A percentile compares a stretch with the other conserved stretches of the same genome.
These are phyloP conservation scores for Bergia sp. DNA, from an alignment of 92 coral and sea anemone species.

Conservation along the genomic window DNA sequence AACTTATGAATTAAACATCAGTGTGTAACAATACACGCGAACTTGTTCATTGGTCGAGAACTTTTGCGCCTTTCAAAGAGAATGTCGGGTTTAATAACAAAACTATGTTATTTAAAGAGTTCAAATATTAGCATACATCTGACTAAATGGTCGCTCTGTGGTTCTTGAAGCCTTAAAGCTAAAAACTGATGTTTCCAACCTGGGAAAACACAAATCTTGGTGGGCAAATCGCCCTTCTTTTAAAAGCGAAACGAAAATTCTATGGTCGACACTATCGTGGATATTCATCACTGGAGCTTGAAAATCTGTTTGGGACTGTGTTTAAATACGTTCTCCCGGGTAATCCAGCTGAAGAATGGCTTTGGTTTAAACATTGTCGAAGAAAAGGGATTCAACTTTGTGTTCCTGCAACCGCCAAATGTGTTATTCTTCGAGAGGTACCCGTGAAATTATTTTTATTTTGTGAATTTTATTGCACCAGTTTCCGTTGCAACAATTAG, in stretches of 20 bases:
- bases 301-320: constrained; percentile 39
- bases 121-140: constrained; percentile 1
- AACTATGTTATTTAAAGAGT: background rate
- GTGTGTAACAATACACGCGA: background rate
- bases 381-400: constrained; percentile 73
- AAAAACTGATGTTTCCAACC: constrained; percentile 16
- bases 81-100: constrained; percentile 31
- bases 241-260: constrained; percentile 32
- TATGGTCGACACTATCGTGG: constrained; percentile 24
- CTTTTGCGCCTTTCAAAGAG: constrained; percentile 38
- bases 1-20: constrained; percentile 18
- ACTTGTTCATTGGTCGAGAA: constrained; percentile 21
- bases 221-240: constrained; percentile 37
- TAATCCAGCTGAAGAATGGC: constrained; percentile 84
- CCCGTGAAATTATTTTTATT: background rate
- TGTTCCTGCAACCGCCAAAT: constrained; percentile 32
- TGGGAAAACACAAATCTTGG: constrained; percentile 24
- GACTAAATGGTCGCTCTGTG: background rate
- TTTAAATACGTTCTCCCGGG: constrained; percentile 83
- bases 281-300: constrained; percentile 20
- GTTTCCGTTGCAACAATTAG: background rate
- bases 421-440: constrained; percentile 50
- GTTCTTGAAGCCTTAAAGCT: constrained; percentile 1
- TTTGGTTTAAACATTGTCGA: constrained; percentile 88
- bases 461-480: constrained; percentile 14